Evolutionary conservation across 1,140 invertebrate genomes (phyloP), one percentile per base, ranked within the genome.

Genomic region (Drosophila setifemur): DNA sequence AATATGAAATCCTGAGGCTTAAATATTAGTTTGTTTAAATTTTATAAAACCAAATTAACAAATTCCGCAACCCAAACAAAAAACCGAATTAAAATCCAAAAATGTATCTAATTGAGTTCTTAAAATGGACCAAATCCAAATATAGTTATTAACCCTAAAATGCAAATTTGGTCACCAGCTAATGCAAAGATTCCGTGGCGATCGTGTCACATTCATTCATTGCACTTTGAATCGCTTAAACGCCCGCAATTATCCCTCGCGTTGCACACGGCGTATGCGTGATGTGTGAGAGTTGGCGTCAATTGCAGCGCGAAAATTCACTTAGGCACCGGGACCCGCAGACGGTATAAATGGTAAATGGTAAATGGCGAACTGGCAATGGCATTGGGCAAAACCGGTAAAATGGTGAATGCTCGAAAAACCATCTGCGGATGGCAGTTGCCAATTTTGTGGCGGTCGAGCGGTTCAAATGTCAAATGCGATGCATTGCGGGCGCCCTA

Each of bases 391-490:
- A n/a, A 33, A 33, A 33, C 57, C 49, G 50, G 25, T 55, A 52
- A 50, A 63, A 49, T 29, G 28, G 35, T 44, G 40, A 52, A 64
- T 72, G 72, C 40, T n/a, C n/a, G 21, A 16, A 71, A 71, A 79
- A 67, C 43, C 71, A 81, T 40, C 53, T 82, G 67, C 49, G 49
- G 50, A 58, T 67, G 77, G 71, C 77, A 77, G 43, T 42, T 50
- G 60, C 40, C 40, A 83, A 83, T 73, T 77, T 83, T 72, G 76
- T 47, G 55, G 63, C 39, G 60, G 26, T 64, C 49, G 43, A 64
- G 57, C 50, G 52, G 63, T 53, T 74, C 58, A 71, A 78, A 74
- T 79, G 53, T 70, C 73, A 77, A 77, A 67, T 73, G 49, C 55
- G 64, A 44, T 71, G 67, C 45, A 71, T 49, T 54, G 67, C 67